Percentiles rank a stretch among this genome's conserved stretches.
Conservation (phyloP, 2,888 invertebrate genomes). For the Drosophila sordidapex region DNA sequence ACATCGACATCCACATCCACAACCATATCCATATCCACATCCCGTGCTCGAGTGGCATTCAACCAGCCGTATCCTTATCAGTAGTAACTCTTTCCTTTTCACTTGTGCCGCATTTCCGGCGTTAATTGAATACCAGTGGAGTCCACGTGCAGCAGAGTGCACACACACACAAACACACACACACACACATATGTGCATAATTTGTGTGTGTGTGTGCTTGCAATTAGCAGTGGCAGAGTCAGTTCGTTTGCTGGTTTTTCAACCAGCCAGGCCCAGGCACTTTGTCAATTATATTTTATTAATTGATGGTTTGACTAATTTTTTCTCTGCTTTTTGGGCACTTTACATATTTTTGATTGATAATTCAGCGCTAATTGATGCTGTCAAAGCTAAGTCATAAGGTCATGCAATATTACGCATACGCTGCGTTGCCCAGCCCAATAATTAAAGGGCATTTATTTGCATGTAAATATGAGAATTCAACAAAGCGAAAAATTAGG, state of each 20-base stretch:
- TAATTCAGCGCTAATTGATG: slow-evolving; percentile 29
- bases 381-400: slow-evolving; percentile 9
- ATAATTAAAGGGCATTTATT: background rate
- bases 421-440: slow-evolving; percentile 15
- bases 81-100: slow-evolving; percentile 39
- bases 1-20: slow-evolving; percentile 1
- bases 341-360: slow-evolving; percentile 30
- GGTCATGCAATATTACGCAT: slow-evolving; percentile 27
- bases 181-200: background rate
- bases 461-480: slow-evolving; percentile 4
- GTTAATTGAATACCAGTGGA: slow-evolving; percentile 67
- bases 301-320: slow-evolving; percentile 41
- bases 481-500: background rate
- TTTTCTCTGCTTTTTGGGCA: slow-evolving; percentile 4
- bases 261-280: slow-evolving; percentile 27
- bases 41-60: background rate
- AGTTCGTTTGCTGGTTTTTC: slow-evolving; percentile 29
- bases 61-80: slow-evolving; percentile 63
- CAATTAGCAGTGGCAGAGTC: slow-evolving; percentile 49
- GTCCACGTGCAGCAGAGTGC: slow-evolving; percentile 34
- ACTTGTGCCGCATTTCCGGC: slow-evolving; percentile 63
- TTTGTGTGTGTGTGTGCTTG: slow-evolving; percentile 15
- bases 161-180: background rate
- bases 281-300: slow-evolving; percentile 62
- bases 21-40: background rate